Evolutionary conservation across 2,888 invertebrate genomes (phyloP).

Genomic region (Chrysolina oricalcia): DNA sequence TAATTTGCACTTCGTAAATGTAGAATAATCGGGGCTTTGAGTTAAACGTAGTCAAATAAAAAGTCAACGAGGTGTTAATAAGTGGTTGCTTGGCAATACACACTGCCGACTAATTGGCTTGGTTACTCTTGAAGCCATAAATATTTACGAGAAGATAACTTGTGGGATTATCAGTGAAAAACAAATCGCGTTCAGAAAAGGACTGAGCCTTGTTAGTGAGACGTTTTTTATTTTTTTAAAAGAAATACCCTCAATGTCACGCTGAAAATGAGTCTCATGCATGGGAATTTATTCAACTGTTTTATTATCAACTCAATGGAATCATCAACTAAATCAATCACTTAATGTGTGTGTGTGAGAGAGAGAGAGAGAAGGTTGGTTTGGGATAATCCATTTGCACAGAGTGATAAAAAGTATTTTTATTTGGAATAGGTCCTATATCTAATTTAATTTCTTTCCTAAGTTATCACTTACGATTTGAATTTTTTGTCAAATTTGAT

Average conservation of each 20-base stretch:
- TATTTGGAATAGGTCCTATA: too few species aligned
- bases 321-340: too few species aligned
- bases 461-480: too few species aligned
- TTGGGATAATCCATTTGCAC: too few species aligned
- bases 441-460: too few species aligned
- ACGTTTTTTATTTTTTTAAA: too few species aligned
- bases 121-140: conserved; percentile 32
- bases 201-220: not conserved
- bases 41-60: conserved; percentile 23
- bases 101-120: conserved; percentile 35
- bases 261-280: not conserved
- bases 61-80: conserved; percentile 28
- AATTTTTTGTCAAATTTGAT: too few species aligned
- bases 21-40: conserved; percentile 28
- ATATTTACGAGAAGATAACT: conserved; percentile 33
- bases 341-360: too few species aligned
- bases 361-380: too few species aligned
- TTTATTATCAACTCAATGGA: too few species aligned
- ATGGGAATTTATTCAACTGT: too few species aligned
- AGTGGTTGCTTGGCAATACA: conserved; percentile 32
- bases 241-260: not conserved
- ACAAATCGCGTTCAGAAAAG: not conserved
- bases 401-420: too few species aligned
- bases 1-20: conserved; percentile 27
- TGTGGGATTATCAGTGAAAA: conserved; percentile 17